Evolutionary conservation across 2,113 vertebrate genomes (phyloP), one percentile per base, ranked within the genome.

Genomic region (Pygoscelis antarcticus): DNA sequence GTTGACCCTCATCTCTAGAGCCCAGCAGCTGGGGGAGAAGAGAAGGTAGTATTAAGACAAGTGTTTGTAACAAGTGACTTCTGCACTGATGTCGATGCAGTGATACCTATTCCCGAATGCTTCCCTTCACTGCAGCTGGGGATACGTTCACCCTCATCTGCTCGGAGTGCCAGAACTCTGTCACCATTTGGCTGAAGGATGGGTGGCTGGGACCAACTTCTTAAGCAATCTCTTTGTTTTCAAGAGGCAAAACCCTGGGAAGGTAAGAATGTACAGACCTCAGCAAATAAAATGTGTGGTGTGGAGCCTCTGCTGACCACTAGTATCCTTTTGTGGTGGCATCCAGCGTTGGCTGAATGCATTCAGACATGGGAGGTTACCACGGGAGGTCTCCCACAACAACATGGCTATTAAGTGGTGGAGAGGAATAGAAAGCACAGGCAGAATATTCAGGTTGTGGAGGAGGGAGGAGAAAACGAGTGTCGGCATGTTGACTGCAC

Each of bases 91-190:
- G 2, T 11, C 5, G 1, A 27, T 15, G n/a, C 70, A 61, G 20
- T 89, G 62, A 91, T 34, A 4, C 11, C 76, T 77, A 23, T 90
- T 72, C 84, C 66, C 13, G 8, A 83, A 74, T 83, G 83, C 72
- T 22, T 71, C 40, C 90, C 74, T 65, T 91, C 5, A 1, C 80
- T 96, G 47, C 97, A 99, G 99, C 96, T 99, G 99, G 99, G 99
- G 99, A 76, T 98, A 99, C 12, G 99, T 99, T 95, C 99, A 99
- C 97, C 99, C 99, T 54, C 99, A 97, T 89, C 97, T 99, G 81
- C 98, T 99, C 9, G 99, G 99, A 38, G 98, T 99, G 55, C 99
- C 99, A 17, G 99, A 99, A 95, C 98, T 99, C 91, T 99, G 99
- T 66, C 99, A 99, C 89, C 98, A 99, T 91, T 92, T 99, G 70